Conservation (phyloP, 2,113 vertebrate species). For the Calonectris borealis region DNA sequence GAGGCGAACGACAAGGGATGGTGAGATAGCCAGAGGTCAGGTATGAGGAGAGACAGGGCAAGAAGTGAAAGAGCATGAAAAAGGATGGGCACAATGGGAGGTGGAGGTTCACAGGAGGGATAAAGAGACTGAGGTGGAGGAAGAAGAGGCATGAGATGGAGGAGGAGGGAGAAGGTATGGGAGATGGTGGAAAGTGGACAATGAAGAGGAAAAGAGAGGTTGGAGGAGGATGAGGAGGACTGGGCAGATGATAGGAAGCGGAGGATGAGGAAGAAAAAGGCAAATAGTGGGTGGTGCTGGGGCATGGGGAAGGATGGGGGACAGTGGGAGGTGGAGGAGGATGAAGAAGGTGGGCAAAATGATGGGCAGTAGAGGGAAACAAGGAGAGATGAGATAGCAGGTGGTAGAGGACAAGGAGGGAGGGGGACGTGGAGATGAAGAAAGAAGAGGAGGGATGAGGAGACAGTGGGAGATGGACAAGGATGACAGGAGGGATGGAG, state of each 20-base stretch:
- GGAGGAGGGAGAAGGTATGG: background rate
- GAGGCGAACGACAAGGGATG: background rate
- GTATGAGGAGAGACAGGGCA: background rate
- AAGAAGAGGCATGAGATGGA: background rate
- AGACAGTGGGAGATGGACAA: background rate
- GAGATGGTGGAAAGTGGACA: background rate
- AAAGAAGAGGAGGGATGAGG: background rate
- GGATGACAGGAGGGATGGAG: background rate
- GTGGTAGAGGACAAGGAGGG: background rate
- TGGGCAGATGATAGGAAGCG: background rate
- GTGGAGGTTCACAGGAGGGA: background rate
- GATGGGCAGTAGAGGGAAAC: background rate
- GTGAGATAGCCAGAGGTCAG: fast-evolving
- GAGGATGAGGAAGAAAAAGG: background rate
- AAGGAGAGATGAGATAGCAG: background rate
- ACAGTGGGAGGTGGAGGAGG: background rate
- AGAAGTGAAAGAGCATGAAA: background rate
- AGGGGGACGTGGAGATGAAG: background rate
- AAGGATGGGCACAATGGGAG: background rate
- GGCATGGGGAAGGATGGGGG: background rate
- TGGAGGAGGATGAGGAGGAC: background rate
- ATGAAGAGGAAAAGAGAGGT: background rate
- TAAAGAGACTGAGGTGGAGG: background rate
- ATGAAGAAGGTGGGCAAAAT: background rate
- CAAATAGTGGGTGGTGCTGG: background rate